Evolutionary conservation across 1,140 invertebrate species (phyloP).

Genomic region (Pseudomyrmex cubaensis): DNA sequence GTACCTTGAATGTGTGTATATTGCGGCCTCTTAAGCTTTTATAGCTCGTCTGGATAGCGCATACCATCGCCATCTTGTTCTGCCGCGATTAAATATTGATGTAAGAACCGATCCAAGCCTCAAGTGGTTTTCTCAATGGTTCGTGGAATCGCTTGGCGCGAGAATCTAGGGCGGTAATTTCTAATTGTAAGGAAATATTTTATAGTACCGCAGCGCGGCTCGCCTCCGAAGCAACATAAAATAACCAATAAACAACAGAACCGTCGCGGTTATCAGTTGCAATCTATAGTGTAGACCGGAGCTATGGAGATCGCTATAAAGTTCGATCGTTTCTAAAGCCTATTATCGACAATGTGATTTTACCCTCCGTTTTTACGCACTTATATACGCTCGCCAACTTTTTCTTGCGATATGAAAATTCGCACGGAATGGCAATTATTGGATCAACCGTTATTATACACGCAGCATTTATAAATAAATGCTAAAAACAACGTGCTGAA

Average conservation of each 20-base stretch:
- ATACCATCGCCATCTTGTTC: slow-evolving; percentile 80
- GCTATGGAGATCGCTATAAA: too few relatives aligned
- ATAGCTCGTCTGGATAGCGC: slow-evolving; percentile 72
- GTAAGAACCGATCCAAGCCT: slow-evolving; percentile 74
- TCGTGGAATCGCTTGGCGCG: slow-evolving; percentile 61
- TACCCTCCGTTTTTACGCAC: too few relatives aligned
- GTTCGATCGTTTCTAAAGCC: too few relatives aligned
- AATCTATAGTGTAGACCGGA: too few relatives aligned
- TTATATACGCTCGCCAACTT: not conserved
- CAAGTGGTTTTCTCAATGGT: slow-evolving; percentile 45
- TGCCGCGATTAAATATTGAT: slow-evolving; percentile 80
- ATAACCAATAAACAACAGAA: too few relatives aligned
- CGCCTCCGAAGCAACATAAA: too few relatives aligned
- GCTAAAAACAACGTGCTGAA: not conserved
- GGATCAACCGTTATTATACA: slow-evolving; percentile 10
- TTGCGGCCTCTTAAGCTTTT: slow-evolving; percentile 68
- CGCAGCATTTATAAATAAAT: not conserved
- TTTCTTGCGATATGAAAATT: not conserved
- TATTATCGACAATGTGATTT: too few relatives aligned
- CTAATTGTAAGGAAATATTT: slow-evolving; percentile 27
- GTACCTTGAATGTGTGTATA: slow-evolving; percentile 36
- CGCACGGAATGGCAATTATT: not conserved
- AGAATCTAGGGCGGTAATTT: slow-evolving; percentile 63
- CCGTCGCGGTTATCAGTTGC: too few relatives aligned
- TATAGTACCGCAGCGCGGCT: too few relatives aligned